phyloP scores from a whole-genome alignment of 2,888 invertebrate species.

The Drosophila vallismaia region DNA sequence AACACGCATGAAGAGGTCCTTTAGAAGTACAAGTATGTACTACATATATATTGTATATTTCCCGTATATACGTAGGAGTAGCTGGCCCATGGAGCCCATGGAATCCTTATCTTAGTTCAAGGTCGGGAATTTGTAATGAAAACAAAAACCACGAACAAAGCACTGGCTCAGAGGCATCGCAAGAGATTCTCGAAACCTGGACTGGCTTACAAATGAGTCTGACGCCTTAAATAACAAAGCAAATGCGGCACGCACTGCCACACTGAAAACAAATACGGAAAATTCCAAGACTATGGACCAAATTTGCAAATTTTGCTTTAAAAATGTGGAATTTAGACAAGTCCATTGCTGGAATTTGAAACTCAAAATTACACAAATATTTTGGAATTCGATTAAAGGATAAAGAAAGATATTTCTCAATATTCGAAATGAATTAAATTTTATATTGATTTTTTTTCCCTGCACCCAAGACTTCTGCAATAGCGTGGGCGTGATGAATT shows the following conservation, averaged over 20 bases:
- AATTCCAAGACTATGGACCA: not conserved
- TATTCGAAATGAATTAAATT: not conserved
- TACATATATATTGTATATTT: not conserved
- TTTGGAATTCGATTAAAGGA: not conserved
- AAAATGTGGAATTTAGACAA: not conserved
- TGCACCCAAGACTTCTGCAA: not conserved
- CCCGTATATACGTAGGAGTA: conserved; percentile 4
- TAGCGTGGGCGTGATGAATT: conserved; percentile 36
- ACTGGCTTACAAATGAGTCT: conserved; percentile 46
- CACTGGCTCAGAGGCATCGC: conserved; percentile 7
- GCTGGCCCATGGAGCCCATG: not conserved
- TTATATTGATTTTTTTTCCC: not conserved
- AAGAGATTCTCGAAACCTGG: conserved; percentile 19
- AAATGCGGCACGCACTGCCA: conserved; percentile 21
- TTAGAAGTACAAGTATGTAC: conserved; percentile 13
- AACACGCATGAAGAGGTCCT: conserved; percentile 20
- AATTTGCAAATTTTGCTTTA: not conserved
- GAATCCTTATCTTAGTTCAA: conserved; percentile 29
- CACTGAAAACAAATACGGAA: conserved; percentile 5
- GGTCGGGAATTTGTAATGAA: conserved; percentile 32
- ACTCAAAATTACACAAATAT: not conserved
- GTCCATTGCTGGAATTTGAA: not conserved
- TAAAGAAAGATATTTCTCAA: not conserved
- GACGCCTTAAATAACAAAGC: conserved; percentile 40
- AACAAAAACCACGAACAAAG: conserved; percentile 34